Conservation (phyloP, 2,797 vertebrate species). For the Hylomyscus alleni region DNA sequence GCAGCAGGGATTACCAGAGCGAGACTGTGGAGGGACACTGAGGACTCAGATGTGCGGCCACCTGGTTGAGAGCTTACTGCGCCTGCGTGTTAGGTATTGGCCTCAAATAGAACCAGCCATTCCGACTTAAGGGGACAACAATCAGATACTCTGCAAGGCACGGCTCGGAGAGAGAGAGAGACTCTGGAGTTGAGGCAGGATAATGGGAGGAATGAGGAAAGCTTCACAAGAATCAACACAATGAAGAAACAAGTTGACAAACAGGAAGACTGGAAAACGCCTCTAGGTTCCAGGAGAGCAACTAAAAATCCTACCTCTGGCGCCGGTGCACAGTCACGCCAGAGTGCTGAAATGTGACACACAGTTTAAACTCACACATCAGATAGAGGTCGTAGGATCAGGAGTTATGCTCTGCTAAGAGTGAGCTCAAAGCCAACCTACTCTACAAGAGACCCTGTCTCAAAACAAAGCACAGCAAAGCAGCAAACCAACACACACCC, state of each 20-base stretch:
- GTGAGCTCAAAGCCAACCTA: neutral
- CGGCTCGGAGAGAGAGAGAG: neutral
- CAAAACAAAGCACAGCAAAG: neutral
- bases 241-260: neutral
- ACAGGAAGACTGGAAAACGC: neutral
- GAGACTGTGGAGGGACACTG: fast-evolving
- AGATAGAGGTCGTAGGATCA: neutral
- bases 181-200: neutral
- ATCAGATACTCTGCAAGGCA: neutral
- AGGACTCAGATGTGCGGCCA: fast-evolving
- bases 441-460: neutral
- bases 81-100: neutral
- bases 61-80: fast-evolving
- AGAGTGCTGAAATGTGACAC: neutral
- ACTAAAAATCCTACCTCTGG: neutral
- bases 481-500: neutral
- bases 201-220: neutral
- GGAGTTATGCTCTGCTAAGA: neutral
- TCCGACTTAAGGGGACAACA: too few relatives aligned
- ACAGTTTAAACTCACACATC: neutral
- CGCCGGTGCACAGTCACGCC: neutral
- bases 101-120: neutral
- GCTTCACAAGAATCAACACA: neutral
- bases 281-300: neutral
- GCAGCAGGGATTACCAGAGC: neutral